A percentile compares a stretch with the other conserved stretches of the same genome.
phyloP scores from a whole-genome alignment of 2,797 vertebrate genomes.

The Emys orbicularis region DNA sequence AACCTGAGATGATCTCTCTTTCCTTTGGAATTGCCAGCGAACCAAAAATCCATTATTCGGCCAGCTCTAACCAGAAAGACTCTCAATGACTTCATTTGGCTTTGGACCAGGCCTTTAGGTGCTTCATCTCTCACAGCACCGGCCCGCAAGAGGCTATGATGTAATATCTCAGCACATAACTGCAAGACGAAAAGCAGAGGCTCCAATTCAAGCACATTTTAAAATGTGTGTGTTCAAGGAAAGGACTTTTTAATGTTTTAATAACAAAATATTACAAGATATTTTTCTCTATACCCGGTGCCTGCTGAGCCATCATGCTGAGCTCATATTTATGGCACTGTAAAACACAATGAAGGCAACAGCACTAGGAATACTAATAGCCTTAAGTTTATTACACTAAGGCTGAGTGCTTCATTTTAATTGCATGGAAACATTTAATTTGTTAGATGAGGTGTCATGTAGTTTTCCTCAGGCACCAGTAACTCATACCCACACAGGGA shows the following conservation, averaged over 20 bases:
- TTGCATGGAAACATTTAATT: slow-evolving; percentile 83
- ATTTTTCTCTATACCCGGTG: slow-evolving; percentile 73
- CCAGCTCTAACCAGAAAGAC: background rate
- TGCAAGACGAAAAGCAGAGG: slow-evolving; percentile 25
- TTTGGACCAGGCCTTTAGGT: rapidly evolving
- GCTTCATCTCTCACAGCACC: background rate
- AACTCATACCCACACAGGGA: slow-evolving; percentile 77
- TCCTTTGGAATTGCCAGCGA: background rate
- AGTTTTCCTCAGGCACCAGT: slow-evolving; percentile 78
- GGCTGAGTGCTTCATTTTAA: slow-evolving; percentile 81
- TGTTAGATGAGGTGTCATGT: slow-evolving; percentile 80
- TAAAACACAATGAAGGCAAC: slow-evolving; percentile 77
- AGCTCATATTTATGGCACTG: slow-evolving; percentile 78
- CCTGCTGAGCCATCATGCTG: slow-evolving; percentile 78
- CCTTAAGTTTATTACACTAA: slow-evolving; percentile 79
- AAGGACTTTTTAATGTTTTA: slow-evolving; percentile 80
- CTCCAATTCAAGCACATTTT: slow-evolving; percentile 29
- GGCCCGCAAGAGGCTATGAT: background rate
- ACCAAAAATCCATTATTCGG: background rate
- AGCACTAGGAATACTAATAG: slow-evolving; percentile 77
- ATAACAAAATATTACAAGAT: slow-evolving; percentile 79
- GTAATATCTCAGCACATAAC: rapidly evolving
- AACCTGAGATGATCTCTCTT: background rate
- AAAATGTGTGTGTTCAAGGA: slow-evolving; percentile 67
- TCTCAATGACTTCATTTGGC: background rate